Percentiles rank a stretch among this genome's conserved stretches.
These are phyloP conservation scores for Papilio elwesi DNA, from an alignment of 2,888 invertebrate species.

Conservation along the genomic window DNA sequence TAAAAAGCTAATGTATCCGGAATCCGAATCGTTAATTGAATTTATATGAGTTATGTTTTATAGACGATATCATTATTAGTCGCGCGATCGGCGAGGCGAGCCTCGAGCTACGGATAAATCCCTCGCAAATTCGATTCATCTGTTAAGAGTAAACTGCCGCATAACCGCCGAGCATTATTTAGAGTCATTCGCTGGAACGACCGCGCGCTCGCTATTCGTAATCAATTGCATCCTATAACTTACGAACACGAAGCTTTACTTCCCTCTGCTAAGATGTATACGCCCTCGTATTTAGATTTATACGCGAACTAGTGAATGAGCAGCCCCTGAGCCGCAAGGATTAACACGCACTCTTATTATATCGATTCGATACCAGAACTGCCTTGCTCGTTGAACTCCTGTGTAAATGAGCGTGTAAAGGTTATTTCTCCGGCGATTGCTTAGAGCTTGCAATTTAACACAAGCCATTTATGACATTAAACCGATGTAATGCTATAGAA, in stretches of 20 bases:
- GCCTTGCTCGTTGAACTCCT: conserved; percentile 58
- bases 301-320: conserved; percentile 48
- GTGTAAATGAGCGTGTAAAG: conserved; percentile 50
- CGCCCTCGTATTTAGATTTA: conserved; percentile 52
- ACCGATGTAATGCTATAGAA: not conserved
- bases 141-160: conserved; percentile 52
- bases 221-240: conserved; percentile 48
- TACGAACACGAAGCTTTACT: conserved; percentile 46
- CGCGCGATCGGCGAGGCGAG: conserved; percentile 55
- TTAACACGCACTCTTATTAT: no score
- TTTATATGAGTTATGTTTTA: conserved; percentile 48
- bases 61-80: conserved; percentile 16
- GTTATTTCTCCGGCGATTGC: conserved; percentile 32
- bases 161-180: conserved; percentile 54
- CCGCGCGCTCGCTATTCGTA: conserved; percentile 45
- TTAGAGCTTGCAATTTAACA: conserved; percentile 20
- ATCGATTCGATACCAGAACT: conserved; percentile 48
- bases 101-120: conserved; percentile 63
- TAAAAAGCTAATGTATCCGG: conserved; percentile 45
- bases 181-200: conserved; percentile 50
- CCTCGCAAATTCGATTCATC: conserved; percentile 52
- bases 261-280: conserved; percentile 52
- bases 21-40: conserved; percentile 38
- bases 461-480: conserved; percentile 21
- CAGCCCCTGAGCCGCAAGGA: no score